Evolutionary conservation across 2,888 invertebrate genomes (phyloP), one percentile per base, ranked within the genome.

Genomic region (Caenorhabditis virilis): DNA sequence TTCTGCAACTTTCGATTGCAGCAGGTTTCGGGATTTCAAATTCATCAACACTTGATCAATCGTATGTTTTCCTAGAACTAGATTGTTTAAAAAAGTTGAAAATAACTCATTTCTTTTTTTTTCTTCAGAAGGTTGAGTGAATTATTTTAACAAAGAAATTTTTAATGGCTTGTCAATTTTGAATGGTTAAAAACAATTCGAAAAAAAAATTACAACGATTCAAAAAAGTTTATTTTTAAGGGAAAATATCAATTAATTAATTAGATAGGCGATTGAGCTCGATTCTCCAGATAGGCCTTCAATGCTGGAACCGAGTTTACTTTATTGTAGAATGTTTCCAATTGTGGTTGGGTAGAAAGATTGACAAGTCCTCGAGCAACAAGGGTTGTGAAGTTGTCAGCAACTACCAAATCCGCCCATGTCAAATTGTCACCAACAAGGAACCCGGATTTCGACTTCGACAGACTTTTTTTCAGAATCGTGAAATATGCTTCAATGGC

Each of bases 391-490:
- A 60, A 20, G 23, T 56, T 54, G 35, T 66, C 65, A 25, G 57
- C 60, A 26, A 60, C 42, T 15, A 60, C 45, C n/a, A 66, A 22
- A 57, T 66, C 65, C 9, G 65, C 65, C 42, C 43, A 66, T 6
- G 65, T 66, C 23, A 66, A 20, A 5, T 48, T 45, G 26, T 60
- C 50, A 16, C 60, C 65, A 13, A 66, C 60, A 2, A 59, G 49
- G 27, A 48, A 65, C 35, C 64, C 59, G 2, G 64, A 59, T 18
- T 50, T 52, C 20, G 50, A 52, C 41, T 56, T 57, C 25, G 52
- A 53, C 35, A 66, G 43, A 41, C 54, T 48, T 16, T 51, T 45
- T 36, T 56, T 56, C 15, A 66, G 35, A 22, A 49, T 52, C 7
- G 47, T 56, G 50, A 66, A 60, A 48, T 45, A 53, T 15, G 3